Evolutionary conservation across 2,113 vertebrate species (phyloP), one percentile per base, ranked within the genome.

Genomic region (Limanda limanda): DNA sequence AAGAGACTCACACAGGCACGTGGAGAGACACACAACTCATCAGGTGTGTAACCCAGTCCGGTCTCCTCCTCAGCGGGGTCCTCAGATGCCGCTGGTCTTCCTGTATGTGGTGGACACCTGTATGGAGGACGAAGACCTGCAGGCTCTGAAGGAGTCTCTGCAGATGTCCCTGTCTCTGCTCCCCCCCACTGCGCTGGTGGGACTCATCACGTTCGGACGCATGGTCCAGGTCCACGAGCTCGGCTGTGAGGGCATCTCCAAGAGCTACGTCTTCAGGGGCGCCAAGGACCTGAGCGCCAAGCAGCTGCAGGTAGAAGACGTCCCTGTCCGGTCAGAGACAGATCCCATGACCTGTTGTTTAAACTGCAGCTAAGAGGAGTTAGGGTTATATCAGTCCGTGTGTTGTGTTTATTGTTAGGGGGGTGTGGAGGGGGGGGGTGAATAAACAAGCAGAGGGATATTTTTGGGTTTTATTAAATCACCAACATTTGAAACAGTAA

Each of bases 171-270:
- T 99, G 68, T 98, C 97, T 68, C 95, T 99, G 58, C 90, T 99
- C 84, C 98, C 98, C 37, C 96, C 97, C 58, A 97, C 97, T 0
- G 97, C 97, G 0, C 94, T 99, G 69, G 97, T 99, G 1, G 98
- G 98, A 25, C 96, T 99, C 79, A 98, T 99, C 88, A 99, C 97
- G 56, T 99, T 99, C 76, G 98, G 98, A 10, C 96, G 97, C 81
- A 99, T 99, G 97, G 96, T 99, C 0, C 98, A 99, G 90, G 97
- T 99, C 63, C 98, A 99, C 20, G 97, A 99, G 79, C 95, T 99
- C 73, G 97, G 98, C 82, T 99, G 98, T 74, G 97, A 99, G 88
- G 97, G 97, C 10, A 98, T 99, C 93, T 98, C 97, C 74, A 99
- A 99, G 93, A 98, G 97, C 85, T 99, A 99, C 0, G 98, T 99